A percentile compares a stretch with the other conserved stretches of the same genome.
phyloP scores from a whole-genome alignment of 2,113 vertebrate genomes.

The Cebidichthys violaceus region DNA sequence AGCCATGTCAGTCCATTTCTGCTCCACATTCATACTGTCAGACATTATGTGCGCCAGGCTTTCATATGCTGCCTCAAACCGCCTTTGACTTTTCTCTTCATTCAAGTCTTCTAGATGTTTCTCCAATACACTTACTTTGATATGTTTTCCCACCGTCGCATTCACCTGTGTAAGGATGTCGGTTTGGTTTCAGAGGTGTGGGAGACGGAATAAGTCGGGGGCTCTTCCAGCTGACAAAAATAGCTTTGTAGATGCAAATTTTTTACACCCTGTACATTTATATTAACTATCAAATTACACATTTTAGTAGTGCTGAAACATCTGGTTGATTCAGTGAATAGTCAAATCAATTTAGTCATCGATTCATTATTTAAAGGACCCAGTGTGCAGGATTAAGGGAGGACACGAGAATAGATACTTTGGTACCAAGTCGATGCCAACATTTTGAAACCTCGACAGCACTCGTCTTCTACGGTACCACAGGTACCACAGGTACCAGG shows the following conservation, averaged over 20 bases:
- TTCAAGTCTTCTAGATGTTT: not conserved
- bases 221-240: not conserved
- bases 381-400: too few relatives aligned
- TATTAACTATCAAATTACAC: not conserved
- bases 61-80: not conserved
- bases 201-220: not conserved
- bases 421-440: too few relatives aligned
- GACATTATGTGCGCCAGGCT: not conserved
- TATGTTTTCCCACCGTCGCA: not conserved
- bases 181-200: not conserved
- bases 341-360: not conserved
- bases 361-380: not conserved
- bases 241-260: too few relatives aligned
- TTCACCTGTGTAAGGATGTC: not conserved
- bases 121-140: not conserved
- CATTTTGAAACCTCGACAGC: too few relatives aligned
- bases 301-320: not conserved
- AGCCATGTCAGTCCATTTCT: slow-evolving; percentile 5
- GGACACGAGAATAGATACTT: too few relatives aligned
- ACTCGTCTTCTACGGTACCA: too few relatives aligned
- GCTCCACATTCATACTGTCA: not conserved
- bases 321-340: too few relatives aligned
- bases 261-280: not conserved
- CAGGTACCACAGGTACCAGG: too few relatives aligned
- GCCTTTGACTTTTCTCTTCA: too few relatives aligned